Conservation (phyloP, 2,888 invertebrate species). For the Tinea pellionella region DNA sequence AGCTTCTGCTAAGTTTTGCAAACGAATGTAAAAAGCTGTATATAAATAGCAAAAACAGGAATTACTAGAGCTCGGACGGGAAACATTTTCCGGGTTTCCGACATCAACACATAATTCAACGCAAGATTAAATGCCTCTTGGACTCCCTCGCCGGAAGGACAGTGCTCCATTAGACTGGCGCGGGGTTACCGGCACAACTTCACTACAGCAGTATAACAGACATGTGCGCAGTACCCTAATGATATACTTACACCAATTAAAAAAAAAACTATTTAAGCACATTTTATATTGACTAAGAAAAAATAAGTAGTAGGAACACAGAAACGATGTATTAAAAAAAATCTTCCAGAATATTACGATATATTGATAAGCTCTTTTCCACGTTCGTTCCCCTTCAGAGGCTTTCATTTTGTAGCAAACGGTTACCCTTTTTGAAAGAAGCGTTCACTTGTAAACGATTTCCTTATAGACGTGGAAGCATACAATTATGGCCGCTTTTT, state of each 20-base stretch:
- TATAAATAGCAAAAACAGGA: slow-evolving; percentile 18
- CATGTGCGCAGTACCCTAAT: neutral
- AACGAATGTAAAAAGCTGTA: slow-evolving; percentile 6
- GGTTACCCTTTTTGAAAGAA: slow-evolving; percentile 14
- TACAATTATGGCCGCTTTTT: slow-evolving; percentile 12
- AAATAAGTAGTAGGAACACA: no score
- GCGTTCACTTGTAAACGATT: slow-evolving; percentile 15
- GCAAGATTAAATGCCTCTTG: slow-evolving; percentile 63
- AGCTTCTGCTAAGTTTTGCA: neutral
- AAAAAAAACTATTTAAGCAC: neutral
- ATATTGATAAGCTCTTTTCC: slow-evolving; percentile 14
- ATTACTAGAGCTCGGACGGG: slow-evolving; percentile 48
- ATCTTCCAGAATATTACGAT: slow-evolving; percentile 7
- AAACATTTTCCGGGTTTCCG: slow-evolving; percentile 52
- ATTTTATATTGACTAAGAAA: neutral
- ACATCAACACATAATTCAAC: slow-evolving; percentile 62
- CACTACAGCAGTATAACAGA: neutral
- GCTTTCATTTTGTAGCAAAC: slow-evolving; percentile 13
- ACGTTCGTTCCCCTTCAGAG: slow-evolving; percentile 10
- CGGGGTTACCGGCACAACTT: slow-evolving; percentile 22
- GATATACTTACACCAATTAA: neutral
- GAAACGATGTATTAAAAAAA: neutral
- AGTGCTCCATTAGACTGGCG: slow-evolving; percentile 49
- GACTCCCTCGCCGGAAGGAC: slow-evolving; percentile 52
- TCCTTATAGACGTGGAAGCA: slow-evolving; percentile 14